Conservation (phyloP, 1,140 invertebrate species). For the Drosophila kikkawai region DNA sequence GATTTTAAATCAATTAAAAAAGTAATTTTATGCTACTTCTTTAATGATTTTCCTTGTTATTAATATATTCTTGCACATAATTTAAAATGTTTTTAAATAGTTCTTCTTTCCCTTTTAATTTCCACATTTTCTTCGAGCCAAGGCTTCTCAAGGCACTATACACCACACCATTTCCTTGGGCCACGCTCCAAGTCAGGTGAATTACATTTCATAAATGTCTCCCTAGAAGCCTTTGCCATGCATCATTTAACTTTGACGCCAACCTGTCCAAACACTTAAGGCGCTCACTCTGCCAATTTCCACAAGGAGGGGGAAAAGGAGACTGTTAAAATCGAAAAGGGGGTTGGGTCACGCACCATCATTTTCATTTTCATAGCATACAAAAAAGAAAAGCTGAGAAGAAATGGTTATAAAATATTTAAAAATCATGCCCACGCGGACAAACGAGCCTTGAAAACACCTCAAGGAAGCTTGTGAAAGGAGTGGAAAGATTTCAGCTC, state of each 20-base stretch:
- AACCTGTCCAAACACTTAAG: conserved; percentile 66
- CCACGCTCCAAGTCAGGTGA: conserved; percentile 3
- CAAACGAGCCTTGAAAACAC: conserved; percentile 61
- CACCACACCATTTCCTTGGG: background rate
- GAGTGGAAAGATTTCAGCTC: conserved; percentile 46
- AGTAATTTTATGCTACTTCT: no score
- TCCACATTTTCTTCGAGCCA: background rate
- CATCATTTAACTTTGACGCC: conserved; percentile 70
- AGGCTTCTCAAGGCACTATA: background rate
- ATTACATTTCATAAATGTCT: conserved; percentile 60
- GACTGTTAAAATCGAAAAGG: background rate
- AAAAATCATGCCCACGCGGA: conserved; percentile 66
- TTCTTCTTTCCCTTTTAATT: background rate
- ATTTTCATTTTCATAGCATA: conserved; percentile 54
- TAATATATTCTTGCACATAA: no score
- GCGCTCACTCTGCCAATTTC: conserved; percentile 57
- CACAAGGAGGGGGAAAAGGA: background rate
- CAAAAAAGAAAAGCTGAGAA: conserved; percentile 24
- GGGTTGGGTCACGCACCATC: conserved; percentile 24
- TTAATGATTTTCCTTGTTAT: no score
- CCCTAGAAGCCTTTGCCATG: conserved; percentile 54
- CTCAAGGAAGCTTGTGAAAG: conserved; percentile 26
- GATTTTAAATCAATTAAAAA: no score
- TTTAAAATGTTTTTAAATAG: background rate
- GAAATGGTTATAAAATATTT: conserved; percentile 76